These are phyloP conservation scores for Muntiacus reevesi DNA, from an alignment of 2,113 vertebrate species.

Conservation along the genomic window DNA sequence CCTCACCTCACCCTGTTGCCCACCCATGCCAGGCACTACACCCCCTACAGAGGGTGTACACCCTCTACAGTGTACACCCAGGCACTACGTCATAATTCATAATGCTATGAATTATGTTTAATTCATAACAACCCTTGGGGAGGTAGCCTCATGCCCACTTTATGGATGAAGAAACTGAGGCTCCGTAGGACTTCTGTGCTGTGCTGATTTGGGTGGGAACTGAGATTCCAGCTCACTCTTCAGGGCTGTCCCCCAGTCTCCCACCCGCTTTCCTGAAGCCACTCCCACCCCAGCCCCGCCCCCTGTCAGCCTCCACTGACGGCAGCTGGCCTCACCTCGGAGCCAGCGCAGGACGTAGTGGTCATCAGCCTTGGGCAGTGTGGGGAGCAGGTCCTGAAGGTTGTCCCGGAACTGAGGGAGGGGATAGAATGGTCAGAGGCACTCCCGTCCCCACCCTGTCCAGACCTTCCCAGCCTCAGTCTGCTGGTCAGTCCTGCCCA, in stretches of 20 bases:
- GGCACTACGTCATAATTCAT: too few relatives aligned
- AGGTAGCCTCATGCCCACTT: neutral
- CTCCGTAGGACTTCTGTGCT: neutral
- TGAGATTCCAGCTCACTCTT: neutral
- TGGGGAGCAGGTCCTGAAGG: constrained; percentile 87
- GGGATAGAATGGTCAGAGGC: neutral
- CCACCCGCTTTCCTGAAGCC: neutral
- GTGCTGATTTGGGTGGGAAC: neutral
- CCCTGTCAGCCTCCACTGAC: fast-evolving
- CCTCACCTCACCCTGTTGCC: neutral
- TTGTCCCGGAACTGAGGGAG: constrained; percentile 85
- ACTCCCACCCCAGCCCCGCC: neutral
- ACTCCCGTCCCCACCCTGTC: neutral
- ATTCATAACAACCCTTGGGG: neutral
- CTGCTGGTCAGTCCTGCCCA: neutral
- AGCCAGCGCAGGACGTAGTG: constrained; percentile 94
- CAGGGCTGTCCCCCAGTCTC: too few relatives aligned
- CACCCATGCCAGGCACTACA: neutral
- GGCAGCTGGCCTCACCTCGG: constrained; percentile 85
- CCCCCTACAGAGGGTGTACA: neutral
- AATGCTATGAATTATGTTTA: neutral
- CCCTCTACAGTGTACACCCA: too few relatives aligned
- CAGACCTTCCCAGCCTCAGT: neutral
- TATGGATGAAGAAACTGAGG: neutral
- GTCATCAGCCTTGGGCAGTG: constrained; percentile 87